Percentiles rank a stretch among this genome's conserved stretches.
phyloP scores from a whole-genome alignment of 2,888 invertebrate species.

The Acanthosepion esculentum region DNA sequence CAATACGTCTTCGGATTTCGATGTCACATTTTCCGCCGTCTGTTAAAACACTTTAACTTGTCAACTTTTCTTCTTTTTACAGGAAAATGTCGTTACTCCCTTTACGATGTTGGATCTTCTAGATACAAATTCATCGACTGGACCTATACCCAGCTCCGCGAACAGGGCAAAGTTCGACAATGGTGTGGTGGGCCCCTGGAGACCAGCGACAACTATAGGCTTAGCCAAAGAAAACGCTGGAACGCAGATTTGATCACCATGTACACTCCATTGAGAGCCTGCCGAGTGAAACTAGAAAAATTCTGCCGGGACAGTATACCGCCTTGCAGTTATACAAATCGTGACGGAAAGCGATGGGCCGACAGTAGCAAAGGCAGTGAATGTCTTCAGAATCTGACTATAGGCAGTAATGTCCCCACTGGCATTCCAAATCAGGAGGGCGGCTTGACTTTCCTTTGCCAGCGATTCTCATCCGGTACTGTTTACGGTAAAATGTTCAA shows the following conservation, averaged over 20 bases:
- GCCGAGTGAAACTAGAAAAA: slow-evolving; percentile 54
- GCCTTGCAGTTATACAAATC: slow-evolving; percentile 55
- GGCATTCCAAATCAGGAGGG: slow-evolving; percentile 60
- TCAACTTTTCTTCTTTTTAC: slow-evolving; percentile 38
- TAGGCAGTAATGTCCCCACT: slow-evolving; percentile 61
- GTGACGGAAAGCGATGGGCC: slow-evolving; percentile 51
- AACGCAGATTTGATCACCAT: slow-evolving; percentile 54
- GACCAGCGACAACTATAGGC: background rate
- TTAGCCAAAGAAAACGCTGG: background rate
- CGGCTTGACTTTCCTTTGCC: slow-evolving; percentile 65
- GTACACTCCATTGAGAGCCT: slow-evolving; percentile 56
- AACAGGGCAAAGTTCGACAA: slow-evolving; percentile 55
- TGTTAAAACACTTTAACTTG: background rate
- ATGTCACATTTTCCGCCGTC: no score
- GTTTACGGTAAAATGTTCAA: slow-evolving; percentile 59
- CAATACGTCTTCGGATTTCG: no score
- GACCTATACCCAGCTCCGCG: slow-evolving; percentile 56
- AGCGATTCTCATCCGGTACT: slow-evolving; percentile 61
- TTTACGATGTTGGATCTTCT: slow-evolving; percentile 61
- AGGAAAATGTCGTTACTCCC: slow-evolving; percentile 61
- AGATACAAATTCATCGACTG: slow-evolving; percentile 59
- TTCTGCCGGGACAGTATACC: slow-evolving; percentile 59
- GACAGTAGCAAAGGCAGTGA: slow-evolving; percentile 59
- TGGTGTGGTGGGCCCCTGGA: slow-evolving; percentile 55
- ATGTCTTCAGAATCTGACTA: slow-evolving; percentile 64